Evolutionary conservation across 2,888 invertebrate species (phyloP), one percentile per base, ranked within the genome.

Genomic region (Papilio elwesi): DNA sequence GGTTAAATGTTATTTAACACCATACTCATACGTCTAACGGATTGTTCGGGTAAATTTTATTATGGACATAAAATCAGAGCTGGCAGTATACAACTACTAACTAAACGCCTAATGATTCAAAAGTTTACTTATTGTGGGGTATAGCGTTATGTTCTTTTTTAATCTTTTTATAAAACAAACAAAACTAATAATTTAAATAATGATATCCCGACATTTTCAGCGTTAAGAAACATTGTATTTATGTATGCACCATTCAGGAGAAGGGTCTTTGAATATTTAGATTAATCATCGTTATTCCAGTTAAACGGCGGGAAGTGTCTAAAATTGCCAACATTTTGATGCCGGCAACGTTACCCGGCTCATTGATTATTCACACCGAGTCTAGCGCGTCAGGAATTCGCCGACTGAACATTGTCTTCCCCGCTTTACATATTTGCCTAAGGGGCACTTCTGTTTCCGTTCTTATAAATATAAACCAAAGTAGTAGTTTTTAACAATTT

Each of bases 301-400:
- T 57, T 68, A 68, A 68, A 68, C 57, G 47, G 48, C 16, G 47
- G 57, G 48, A 68, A 68, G 48, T 57, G 68, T 68, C 68, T 68
- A 48, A 68, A 68, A 48, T 68, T 36, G 57, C 68, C 48, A 48
- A 49, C 57, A 68, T 68, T 67, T 68, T 68, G 68, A 43, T 57
- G 68, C n/a, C 36, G 68, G 43, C 53, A 68, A 68, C 47, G 68
- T 7, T 47, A 55, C 16, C 51, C 53, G 15, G 36, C 68, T 47
- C 57, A 55, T 68, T 68, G 53, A 68, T 68, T 68, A 68, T 68
- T 68, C 68, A 68, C 55, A 11, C 13, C 11, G 68, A 57, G 55
- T 68, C 55, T 47, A 47, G 68, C 57, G 68, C 43, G 16, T 10
- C 48, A 51, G 65, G 57, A 49, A 36, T 48, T 48, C 48, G 11